Evolutionary conservation across 2,797 vertebrate genomes (phyloP), one percentile per base, ranked within the genome.

Genomic region (Gambusia yucatana): DNA sequence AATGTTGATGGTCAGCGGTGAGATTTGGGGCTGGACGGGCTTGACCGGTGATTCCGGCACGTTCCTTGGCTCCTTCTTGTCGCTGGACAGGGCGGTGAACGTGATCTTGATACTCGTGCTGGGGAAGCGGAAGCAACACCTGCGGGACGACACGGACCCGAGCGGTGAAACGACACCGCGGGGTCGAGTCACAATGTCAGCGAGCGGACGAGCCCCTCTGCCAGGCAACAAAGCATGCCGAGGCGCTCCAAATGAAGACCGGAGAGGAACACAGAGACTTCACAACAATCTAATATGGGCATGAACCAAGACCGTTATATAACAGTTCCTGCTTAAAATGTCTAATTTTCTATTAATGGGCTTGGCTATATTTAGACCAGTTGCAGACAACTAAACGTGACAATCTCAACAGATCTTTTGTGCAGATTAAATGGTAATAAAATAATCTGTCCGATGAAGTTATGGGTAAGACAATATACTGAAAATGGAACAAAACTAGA

Each of bases 101-200:
- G 97, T 99, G 90, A 99, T 98, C 96, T 99, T 99, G 95, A 99
- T 99, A 92, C 97, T 99, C 87, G 98, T 99, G 96, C 98, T 99
- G 88, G 98, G 98, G 91, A 99, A 99, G 87, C 98, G 96, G 92
- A 99, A 98, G 85, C 97, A 99, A 95, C 98, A 99, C 92, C 98
- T 99, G 39, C 57, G 28, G 33, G 44, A 59, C 8, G 57, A 5
- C 84, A 0, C 25, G 57, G 59, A 41, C 4, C 22, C 8, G 22
- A 22, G 63, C 36, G 7, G 36, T 39, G 20, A 67, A 22, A 41
- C 20, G 9, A 67, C 63, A 41, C 33, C 63, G 3, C 11, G 9
- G 14, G 41, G 50, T 1, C 13, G 14, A 61, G 17, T n/a, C 55
- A 76, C 48, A 52, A 8, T 22, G 44, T 55, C 22, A 25, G 0